Conservation (phyloP, 2,113 vertebrate species). For the Tachysurus fulvidraco region DNA sequence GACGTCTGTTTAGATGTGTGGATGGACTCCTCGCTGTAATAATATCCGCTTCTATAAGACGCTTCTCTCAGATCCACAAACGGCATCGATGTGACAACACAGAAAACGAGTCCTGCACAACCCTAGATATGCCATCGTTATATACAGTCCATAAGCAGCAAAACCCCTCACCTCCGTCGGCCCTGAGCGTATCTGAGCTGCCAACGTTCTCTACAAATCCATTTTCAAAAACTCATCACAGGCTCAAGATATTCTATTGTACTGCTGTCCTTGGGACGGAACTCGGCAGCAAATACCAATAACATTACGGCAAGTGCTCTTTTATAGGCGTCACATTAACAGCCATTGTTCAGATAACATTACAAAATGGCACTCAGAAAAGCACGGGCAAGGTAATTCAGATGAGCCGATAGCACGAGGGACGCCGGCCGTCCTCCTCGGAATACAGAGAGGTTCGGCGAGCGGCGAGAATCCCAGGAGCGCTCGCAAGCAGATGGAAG, state of each 20-base stretch:
- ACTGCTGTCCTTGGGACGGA: conserved; percentile 47
- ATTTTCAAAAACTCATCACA: conserved; percentile 44
- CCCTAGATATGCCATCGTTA: conserved; percentile 34
- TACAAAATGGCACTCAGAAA: conserved; percentile 50
- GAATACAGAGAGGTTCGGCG: conserved; percentile 43
- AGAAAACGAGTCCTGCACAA: conserved; percentile 21
- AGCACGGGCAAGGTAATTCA: conserved; percentile 50
- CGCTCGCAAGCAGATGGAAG: not conserved
- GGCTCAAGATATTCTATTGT: conserved; percentile 43
- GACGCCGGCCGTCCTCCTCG: conserved; percentile 31
- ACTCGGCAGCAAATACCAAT: conserved; percentile 53
- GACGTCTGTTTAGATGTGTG: conserved; percentile 14
- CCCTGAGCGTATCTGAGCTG: conserved; percentile 44
- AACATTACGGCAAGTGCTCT: conserved; percentile 57
- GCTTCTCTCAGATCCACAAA: conserved; percentile 10
- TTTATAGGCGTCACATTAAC: conserved; percentile 56
- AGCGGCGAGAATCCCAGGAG: conserved; percentile 9
- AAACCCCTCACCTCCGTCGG: conserved; percentile 36
- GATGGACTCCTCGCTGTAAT: not conserved
- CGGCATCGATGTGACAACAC: not conserved
- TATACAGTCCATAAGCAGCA: conserved; percentile 37
- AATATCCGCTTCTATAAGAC: not conserved
- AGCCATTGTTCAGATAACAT: conserved; percentile 54
- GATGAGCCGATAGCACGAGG: conserved; percentile 37
- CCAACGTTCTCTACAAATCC: conserved; percentile 28